Percentiles rank a stretch among this genome's conserved stretches.
Evolutionary conservation across 2,888 invertebrate genomes (phyloP).

Genomic region (Drosophila mercatorum): DNA sequence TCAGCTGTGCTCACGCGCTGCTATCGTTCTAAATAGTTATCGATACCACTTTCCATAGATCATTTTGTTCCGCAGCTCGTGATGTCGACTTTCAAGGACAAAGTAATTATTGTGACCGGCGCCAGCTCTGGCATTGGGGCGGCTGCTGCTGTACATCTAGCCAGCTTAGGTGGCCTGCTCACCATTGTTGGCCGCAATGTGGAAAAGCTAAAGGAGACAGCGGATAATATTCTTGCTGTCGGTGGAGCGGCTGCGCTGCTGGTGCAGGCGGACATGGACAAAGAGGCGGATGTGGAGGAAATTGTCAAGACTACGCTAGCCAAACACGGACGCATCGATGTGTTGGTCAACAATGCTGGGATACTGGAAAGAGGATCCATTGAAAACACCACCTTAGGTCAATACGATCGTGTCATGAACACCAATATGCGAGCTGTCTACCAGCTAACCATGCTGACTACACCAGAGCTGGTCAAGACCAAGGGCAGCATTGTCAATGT

Average conservation of each 20-base stretch:
- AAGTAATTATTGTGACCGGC: constrained; percentile 88
- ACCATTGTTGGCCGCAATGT: constrained; percentile 89
- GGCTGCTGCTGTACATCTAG: constrained; percentile 88
- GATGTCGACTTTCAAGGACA: constrained; percentile 77
- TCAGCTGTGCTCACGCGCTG: constrained; percentile 12
- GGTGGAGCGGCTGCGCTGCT: constrained; percentile 86
- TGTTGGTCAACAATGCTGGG: constrained; percentile 95
- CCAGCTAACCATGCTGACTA: constrained; percentile 92
- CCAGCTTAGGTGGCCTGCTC: constrained; percentile 87
- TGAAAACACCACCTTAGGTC: constrained; percentile 91
- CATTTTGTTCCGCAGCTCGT: constrained; percentile 3
- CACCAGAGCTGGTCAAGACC: constrained; percentile 91
- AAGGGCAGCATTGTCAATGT: constrained; percentile 96
- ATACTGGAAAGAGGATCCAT: constrained; percentile 91
- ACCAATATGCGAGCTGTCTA: constrained; percentile 92
- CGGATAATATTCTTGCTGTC: constrained; percentile 84
- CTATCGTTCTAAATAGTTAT: constrained; percentile 26
- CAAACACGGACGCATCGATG: constrained; percentile 89
- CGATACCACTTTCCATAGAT: constrained; percentile 1
- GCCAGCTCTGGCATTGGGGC: constrained; percentile 91
- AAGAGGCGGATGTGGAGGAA: constrained; percentile 86
- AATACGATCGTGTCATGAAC: constrained; percentile 94
- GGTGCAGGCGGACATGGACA: constrained; percentile 87
- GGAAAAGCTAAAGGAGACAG: constrained; percentile 88
- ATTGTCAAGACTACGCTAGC: constrained; percentile 89